Conservation (phyloP, 2,888 invertebrate species). For the Sceliomorpha sp. region DNA sequence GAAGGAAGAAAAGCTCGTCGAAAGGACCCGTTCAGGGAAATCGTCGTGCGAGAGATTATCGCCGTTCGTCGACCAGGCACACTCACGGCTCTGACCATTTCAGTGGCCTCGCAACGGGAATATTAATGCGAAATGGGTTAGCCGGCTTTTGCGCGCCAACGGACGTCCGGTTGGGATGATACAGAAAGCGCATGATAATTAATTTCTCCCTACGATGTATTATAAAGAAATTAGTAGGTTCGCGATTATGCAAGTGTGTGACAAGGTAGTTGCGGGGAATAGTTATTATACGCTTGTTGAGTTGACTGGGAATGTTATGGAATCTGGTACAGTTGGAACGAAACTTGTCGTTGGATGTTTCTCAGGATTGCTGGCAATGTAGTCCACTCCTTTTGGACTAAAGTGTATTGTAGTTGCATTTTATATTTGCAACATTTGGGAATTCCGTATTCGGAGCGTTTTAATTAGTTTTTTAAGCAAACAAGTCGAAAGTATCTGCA, state of each 20-base stretch:
- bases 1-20: background rate
- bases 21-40: constrained; percentile 10
- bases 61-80: constrained; percentile 62
- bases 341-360: too few species aligned
- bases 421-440: constrained; percentile 7
- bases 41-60: constrained; percentile 61
- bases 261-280: too few species aligned
- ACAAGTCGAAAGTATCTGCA: background rate
- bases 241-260: too few species aligned
- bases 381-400: too few species aligned
- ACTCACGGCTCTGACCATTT: constrained; percentile 64
- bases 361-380: too few species aligned
- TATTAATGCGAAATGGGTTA: constrained; percentile 72
- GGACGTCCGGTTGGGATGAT: constrained; percentile 66
- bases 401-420: too few species aligned
- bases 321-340: too few species aligned
- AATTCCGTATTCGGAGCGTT: constrained; percentile 3
- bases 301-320: too few species aligned
- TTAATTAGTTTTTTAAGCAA: constrained; percentile 7
- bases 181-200: constrained; percentile 45
- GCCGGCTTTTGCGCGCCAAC: constrained; percentile 59
- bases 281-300: too few species aligned
- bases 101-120: constrained; percentile 68
- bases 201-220: too few species aligned
- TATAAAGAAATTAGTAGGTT: too few species aligned